Evolutionary conservation across 2,888 invertebrate species (phyloP).

Genomic region (Phrixothrix hirtus): DNA sequence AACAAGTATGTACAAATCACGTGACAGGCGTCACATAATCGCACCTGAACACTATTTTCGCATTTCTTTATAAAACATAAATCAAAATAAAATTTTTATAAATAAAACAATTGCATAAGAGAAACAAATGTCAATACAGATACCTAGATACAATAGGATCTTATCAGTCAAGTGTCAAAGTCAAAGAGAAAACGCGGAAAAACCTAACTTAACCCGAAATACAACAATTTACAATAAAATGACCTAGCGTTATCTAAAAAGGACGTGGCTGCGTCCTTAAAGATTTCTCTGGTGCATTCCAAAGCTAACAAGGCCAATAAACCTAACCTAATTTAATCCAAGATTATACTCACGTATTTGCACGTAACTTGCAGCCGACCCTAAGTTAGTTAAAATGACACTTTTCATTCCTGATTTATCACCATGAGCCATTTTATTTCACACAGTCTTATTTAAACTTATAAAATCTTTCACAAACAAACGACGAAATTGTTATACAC

Average conservation of each 20-base stretch:
- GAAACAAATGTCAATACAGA: no score
- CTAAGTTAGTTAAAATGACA: slow-evolving; percentile 42
- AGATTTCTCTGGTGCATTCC: slow-evolving; percentile 26
- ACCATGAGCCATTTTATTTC: slow-evolving; percentile 43
- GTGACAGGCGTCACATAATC: no score
- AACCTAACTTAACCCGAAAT: background rate
- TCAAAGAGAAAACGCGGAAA: no score
- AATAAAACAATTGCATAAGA: no score
- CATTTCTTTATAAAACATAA: no score
- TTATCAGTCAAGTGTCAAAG: no score
- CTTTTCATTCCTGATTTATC: slow-evolving; percentile 45
- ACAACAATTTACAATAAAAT: slow-evolving; percentile 6
- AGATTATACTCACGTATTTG: slow-evolving; percentile 47
- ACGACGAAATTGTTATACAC: slow-evolving; percentile 25
- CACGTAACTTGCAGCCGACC: slow-evolving; percentile 45
- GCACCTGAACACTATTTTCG: no score
- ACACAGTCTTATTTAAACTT: slow-evolving; percentile 25
- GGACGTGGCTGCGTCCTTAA: slow-evolving; percentile 30
- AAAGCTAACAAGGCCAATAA: slow-evolving; percentile 36
- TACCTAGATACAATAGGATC: no score
- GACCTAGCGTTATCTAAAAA: slow-evolving; percentile 1
- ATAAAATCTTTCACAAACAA: slow-evolving; percentile 32
- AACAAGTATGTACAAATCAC: no score
- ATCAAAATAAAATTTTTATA: no score
- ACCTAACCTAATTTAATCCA: slow-evolving; percentile 27